Evolutionary conservation across 30 jellyfish, hydroid and myxozoan species (phyloP), one percentile per base, ranked within the genome.

Genomic region (Chrysaora quinquecirrha): DNA sequence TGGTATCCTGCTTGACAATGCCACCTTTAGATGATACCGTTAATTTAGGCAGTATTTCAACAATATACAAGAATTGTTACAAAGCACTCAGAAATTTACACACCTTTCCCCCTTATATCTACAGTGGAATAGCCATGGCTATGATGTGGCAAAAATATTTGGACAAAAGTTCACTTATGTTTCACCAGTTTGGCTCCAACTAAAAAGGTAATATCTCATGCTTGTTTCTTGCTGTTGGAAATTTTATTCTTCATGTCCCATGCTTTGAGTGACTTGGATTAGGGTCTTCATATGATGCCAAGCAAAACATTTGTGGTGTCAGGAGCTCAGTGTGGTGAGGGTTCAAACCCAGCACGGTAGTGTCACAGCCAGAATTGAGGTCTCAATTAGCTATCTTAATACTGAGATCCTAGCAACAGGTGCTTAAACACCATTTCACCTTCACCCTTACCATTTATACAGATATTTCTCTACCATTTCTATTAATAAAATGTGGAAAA

Each of bases 41-140:
- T 43, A 6, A 6, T 43, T 43, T 43, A 43, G 16, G 12, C 58
- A 9, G 16, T 6, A 43, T 43, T 43, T 43, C 58, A 43, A 16
- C 16, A 16, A 6, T 16, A 6, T 16, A 6, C 9, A 43, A 43
- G 58, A 16, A 6, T 43, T 43, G 9, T 43, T 43, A 43, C 16
- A 43, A 43, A 9, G 16, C 9, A 16, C 9, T 6, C 16, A 6
- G 58, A 6, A 16, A 6, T 43, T 9, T 43, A 16, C 58, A 9
- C 58, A 9, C 58, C 58, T 6, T 43, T 43, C 9, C 9, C 58
- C 58, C 16, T 43, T 43, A n/a, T n/a, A n/a, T 43, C 58, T 43
- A 16, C 54, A 91, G 98, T 91, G 98, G 98, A 91, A 91, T 65
- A 84, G 78, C 75, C 96, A 85, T 85, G 98, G 98, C 38, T 91